These are phyloP conservation scores for Montipora capitata DNA, from an alignment of 92 coral and sea anemone species.

Conservation along the genomic window DNA sequence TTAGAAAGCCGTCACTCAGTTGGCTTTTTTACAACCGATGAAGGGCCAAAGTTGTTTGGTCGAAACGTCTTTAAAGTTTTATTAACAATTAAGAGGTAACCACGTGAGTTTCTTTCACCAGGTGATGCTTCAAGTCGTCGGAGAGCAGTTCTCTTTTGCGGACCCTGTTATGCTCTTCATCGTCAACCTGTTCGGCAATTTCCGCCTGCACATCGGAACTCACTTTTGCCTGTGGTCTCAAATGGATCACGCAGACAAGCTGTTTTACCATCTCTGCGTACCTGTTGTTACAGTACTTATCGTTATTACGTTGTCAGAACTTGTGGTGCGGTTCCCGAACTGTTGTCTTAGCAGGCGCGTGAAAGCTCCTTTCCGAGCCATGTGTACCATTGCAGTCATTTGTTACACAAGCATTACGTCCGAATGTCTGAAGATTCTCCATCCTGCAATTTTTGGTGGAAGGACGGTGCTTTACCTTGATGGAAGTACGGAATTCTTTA, in stretches of 20 bases:
- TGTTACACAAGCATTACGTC: conserved; percentile 90
- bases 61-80: too few relatives aligned
- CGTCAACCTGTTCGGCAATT: conserved; percentile 50
- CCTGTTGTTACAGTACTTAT: conserved; percentile 71
- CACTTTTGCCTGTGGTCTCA: conserved; percentile 73
- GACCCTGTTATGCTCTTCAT: conserved; percentile 29
- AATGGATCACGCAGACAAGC: conserved; percentile 82
- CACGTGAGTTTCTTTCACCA: background rate
- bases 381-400: conserved; percentile 88
- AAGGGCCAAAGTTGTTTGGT: too few relatives aligned
- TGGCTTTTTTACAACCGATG: too few relatives aligned
- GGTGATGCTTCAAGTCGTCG: conserved; percentile 31
- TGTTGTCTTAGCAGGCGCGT: conserved; percentile 81
- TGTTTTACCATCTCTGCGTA: conserved; percentile 67
- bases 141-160: conserved; percentile 9
- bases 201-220: conserved; percentile 58
- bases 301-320: conserved; percentile 69
- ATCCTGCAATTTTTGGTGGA: conserved; percentile 73
- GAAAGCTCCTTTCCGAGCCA: conserved; percentile 86
- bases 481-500: conserved; percentile 76
- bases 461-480: conserved; percentile 60
- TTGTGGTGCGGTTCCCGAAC: conserved; percentile 76
- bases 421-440: conserved; percentile 79
- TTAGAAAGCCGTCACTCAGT: too few relatives aligned
- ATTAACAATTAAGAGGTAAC: too few relatives aligned